Base-by-base conservation (phyloP, 2,113 vertebrate genomes). In the Oostethus manadensis region DNA sequence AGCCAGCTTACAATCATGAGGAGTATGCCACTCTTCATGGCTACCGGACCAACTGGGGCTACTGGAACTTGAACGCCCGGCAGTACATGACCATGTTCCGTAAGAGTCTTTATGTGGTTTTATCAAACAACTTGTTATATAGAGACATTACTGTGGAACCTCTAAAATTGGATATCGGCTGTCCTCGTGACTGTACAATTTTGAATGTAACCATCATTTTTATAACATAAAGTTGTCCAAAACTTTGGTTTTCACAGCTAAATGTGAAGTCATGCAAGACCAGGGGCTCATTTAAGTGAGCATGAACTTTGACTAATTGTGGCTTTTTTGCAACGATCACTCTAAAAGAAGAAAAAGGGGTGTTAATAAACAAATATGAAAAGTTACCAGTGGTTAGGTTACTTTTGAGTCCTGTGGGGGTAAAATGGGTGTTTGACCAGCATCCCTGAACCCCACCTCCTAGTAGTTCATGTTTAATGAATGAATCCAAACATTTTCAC, bases 41-140 rank as follows among this genome's bases (percentile, higher is more conserved):
- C 62, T 98, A 93, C 90, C 88, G 96, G 71, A 98, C 95, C 84
- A 98, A 95, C 92, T 98, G 97, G 97, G 97, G 97, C 72, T 98
- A 98, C 89, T 99, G 97, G 97, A 98, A 94, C 87, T 93, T 99
- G 48, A 93, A 95, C 74, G 89, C 93, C 69, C 84, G 91, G 58
- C 97, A 99, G 89, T 99, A 95, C 88, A 98, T 99, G 96, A 99
- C 97, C 74, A 98, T 99, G 97, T 99, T 99, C 86, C 96, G 97
- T 99, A 84, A 96, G 96, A 89, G 62, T 16, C 33, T 23, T 10
- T 13, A 3, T 29, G 11, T 46, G 21, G 8, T 44, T 58, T 29
- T 46, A 8, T 57, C 23, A 15, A 20, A 10, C 13, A 8, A 13
- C 8, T 43, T 6, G 40, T 26, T 8, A 9, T 7, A 46, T 22